These are phyloP conservation scores for Bubalus kerabau DNA, from an alignment of 2,113 vertebrate species.

Conservation along the genomic window DNA sequence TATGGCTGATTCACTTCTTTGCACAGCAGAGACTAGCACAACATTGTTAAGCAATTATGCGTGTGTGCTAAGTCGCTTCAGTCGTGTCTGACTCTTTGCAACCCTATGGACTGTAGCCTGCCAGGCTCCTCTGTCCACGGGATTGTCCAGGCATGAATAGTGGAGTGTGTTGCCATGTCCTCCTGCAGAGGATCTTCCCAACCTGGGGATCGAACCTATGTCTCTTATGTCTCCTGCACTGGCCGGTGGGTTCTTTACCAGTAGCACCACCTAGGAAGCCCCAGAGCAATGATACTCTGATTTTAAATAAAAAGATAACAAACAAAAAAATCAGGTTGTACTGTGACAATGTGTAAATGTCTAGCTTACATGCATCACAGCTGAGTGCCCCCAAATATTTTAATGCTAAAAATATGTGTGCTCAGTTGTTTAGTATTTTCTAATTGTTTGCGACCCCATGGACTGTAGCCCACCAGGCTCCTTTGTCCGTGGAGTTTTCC, in stretches of 20 bases:
- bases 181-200: background rate
- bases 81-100: background rate
- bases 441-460: rapidly evolving
- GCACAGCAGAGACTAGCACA: background rate
- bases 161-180: background rate
- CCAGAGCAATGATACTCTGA: background rate
- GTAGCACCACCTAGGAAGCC: background rate
- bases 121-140: background rate
- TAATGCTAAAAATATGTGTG: background rate
- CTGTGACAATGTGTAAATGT: background rate
- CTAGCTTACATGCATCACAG: background rate
- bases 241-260: background rate
- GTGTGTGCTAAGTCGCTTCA: background rate
- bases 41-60: background rate
- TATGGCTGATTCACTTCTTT: background rate
- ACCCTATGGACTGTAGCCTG: background rate
- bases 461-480: background rate
- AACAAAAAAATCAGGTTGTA: background rate
- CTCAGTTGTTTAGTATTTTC: background rate
- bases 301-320: background rate
- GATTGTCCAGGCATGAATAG: background rate
- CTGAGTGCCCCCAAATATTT: background rate
- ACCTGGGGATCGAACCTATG: background rate
- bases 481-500: background rate
- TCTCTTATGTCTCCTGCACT: background rate